Percentiles rank a stretch among this genome's conserved stretches.
These are phyloP conservation scores for Epicampocera succincta DNA, from an alignment of 2,888 invertebrate species.

Conservation along the genomic window DNA sequence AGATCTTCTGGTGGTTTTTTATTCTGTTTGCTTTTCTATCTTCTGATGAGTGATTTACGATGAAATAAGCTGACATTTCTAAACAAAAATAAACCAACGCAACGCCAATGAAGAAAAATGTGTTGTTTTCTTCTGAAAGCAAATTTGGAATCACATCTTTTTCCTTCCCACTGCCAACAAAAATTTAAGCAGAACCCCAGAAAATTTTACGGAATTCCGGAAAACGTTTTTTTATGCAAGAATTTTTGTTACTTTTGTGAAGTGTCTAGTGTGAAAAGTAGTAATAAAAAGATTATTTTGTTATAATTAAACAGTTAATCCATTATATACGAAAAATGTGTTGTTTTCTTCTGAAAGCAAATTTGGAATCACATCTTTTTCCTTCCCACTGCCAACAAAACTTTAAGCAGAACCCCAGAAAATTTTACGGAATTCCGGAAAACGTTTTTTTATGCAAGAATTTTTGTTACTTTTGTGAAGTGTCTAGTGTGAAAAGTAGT, in stretches of 20 bases:
- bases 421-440: background rate
- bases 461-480: too few relatives aligned
- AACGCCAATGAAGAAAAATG: background rate
- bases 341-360: background rate
- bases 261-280: too few relatives aligned
- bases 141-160: slow-evolving; percentile 1
- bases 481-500: too few relatives aligned
- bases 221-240: background rate
- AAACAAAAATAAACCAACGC: background rate
- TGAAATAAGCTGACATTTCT: slow-evolving; percentile 39
- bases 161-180: background rate
- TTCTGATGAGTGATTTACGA: slow-evolving; percentile 64
- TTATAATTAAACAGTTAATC: too few relatives aligned
- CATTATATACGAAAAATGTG: background rate
- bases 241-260: too few relatives aligned
- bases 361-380: background rate
- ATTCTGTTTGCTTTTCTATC: slow-evolving; percentile 29
- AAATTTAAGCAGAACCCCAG: background rate
- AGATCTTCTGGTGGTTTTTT: slow-evolving; percentile 5
- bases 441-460: background rate
- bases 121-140: background rate
- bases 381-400: background rate
- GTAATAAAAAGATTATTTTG: too few relatives aligned
- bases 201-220: background rate
- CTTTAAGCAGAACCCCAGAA: background rate